Conservation (phyloP, 2,113 vertebrate species). For the Oostethus manadensis region DNA sequence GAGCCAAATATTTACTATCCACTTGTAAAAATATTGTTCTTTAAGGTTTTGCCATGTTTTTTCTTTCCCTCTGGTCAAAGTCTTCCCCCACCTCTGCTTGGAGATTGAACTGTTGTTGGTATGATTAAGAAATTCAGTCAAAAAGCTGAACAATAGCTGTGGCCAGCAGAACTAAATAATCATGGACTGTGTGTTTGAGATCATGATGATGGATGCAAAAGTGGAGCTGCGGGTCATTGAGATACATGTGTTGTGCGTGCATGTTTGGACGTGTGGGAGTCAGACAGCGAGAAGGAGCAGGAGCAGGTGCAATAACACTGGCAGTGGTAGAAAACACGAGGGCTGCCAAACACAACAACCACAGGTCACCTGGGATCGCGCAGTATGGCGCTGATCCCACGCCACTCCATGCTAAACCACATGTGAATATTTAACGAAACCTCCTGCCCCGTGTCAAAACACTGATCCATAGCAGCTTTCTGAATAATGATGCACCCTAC, state of each 20-base stretch:
- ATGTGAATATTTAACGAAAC: conserved; percentile 40
- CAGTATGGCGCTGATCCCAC: conserved; percentile 41
- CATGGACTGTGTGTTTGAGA: conserved; percentile 18
- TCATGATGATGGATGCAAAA: conserved; percentile 25
- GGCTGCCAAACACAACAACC: conserved; percentile 54
- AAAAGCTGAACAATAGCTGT: conserved; percentile 9
- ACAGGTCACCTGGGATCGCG: conserved; percentile 51
- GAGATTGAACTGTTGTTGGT: conserved; percentile 17
- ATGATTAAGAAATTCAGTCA: conserved; percentile 38
- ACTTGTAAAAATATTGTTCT: conserved; percentile 64
- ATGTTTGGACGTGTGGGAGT: conserved; percentile 25
- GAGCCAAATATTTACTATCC: conserved; percentile 64
- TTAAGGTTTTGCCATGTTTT: conserved; percentile 37
- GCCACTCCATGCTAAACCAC: conserved; percentile 34
- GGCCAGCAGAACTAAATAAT: conserved; percentile 7
- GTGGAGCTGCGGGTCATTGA: conserved; percentile 10
- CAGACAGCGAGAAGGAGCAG: conserved; percentile 23
- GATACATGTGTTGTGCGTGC: conserved; percentile 1
- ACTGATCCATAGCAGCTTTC: not conserved
- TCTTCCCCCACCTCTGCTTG: conserved; percentile 21
- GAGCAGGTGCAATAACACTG: conserved; percentile 68
- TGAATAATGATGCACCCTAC: not conserved
- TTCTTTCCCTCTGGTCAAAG: conserved; percentile 18
- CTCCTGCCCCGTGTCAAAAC: conserved; percentile 27
- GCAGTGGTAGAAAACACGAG: conserved; percentile 31